Percentiles rank a stretch among this genome's conserved stretches.
Evolutionary conservation across 2,888 invertebrate genomes (phyloP).

Genomic region (Petrolisthes manimaculis): DNA sequence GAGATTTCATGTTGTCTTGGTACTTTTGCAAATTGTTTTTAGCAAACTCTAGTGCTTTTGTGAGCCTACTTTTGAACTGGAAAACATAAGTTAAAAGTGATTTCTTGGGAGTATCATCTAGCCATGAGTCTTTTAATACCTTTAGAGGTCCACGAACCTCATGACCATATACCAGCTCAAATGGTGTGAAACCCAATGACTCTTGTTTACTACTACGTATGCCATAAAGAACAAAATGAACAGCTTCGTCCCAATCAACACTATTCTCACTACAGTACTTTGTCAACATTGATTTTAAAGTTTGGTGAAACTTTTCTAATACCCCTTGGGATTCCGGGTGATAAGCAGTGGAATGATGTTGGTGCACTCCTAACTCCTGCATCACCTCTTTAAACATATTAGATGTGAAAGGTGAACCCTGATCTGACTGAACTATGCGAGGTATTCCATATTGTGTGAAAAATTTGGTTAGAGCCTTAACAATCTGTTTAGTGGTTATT

Average conservation of each 20-base stretch:
- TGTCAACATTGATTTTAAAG: not conserved
- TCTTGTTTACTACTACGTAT: not conserved
- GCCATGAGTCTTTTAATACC: not conserved
- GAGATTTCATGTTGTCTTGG: not conserved
- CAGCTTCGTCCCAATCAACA: constrained; percentile 9
- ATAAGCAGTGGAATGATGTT: not conserved
- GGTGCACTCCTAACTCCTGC: constrained; percentile 2
- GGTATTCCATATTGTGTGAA: constrained; percentile 16
- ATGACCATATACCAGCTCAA: not conserved
- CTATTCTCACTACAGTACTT: constrained; percentile 17
- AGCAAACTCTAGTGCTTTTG: not conserved
- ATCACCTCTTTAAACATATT: constrained; percentile 6
- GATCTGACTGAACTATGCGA: constrained; percentile 22
- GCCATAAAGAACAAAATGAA: constrained; percentile 2
- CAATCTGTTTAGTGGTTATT: constrained; percentile 14
- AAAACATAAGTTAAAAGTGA: not conserved
- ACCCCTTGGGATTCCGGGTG: constrained; percentile 22
- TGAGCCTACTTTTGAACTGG: not conserved
- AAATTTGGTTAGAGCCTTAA: constrained; percentile 15
- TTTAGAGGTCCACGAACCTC: constrained; percentile 6
- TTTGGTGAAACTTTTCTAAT: constrained; percentile 15
- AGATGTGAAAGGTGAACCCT: constrained; percentile 25
- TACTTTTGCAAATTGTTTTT: not conserved
- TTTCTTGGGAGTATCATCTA: not conserved
- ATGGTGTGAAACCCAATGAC: constrained; percentile 4